Evolutionary conservation across 2,888 invertebrate species (phyloP).

Genomic region (Adelognathus sp.): DNA sequence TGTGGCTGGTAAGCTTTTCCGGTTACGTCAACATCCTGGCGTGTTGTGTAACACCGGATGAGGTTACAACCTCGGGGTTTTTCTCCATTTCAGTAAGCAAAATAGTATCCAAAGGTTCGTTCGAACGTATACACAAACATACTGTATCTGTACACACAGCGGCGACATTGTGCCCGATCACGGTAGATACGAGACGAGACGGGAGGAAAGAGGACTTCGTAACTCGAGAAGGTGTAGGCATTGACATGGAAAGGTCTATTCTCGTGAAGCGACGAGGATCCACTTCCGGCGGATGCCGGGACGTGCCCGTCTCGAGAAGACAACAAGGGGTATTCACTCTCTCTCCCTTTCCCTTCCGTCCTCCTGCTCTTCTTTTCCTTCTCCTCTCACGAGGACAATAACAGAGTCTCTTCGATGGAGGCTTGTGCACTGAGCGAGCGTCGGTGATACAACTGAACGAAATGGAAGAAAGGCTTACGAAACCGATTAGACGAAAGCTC

Average conservation of each 20-base stretch:
- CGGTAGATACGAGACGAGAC: constrained; percentile 12
- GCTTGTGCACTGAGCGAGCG: constrained; percentile 23
- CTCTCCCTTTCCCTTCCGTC: neutral
- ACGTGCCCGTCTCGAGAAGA: constrained; percentile 52
- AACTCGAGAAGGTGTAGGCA: constrained; percentile 56
- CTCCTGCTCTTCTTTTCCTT: neutral
- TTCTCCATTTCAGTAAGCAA: neutral
- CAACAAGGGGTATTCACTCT: neutral
- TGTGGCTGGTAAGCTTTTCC: neutral
- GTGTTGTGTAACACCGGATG: neutral
- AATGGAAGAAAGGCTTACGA: neutral
- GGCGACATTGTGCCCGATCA: constrained; percentile 8
- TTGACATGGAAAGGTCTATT: constrained; percentile 56
- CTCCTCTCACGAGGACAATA: constrained; percentile 45
- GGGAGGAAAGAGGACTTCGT: constrained; percentile 23
- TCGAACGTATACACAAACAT: neutral
- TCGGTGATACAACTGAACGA: constrained; percentile 9
- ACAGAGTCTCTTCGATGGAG: constrained; percentile 6
- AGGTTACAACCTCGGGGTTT: neutral
- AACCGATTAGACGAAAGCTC: constrained; percentile 34
- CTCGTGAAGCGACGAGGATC: constrained; percentile 53
- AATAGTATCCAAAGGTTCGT: neutral
- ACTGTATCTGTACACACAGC: neutral
- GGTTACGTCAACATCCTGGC: neutral
- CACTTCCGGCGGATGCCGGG: constrained; percentile 59